These are phyloP conservation scores for Xenentodon cancila DNA, from an alignment of 2,797 vertebrate genomes.

Conservation along the genomic window DNA sequence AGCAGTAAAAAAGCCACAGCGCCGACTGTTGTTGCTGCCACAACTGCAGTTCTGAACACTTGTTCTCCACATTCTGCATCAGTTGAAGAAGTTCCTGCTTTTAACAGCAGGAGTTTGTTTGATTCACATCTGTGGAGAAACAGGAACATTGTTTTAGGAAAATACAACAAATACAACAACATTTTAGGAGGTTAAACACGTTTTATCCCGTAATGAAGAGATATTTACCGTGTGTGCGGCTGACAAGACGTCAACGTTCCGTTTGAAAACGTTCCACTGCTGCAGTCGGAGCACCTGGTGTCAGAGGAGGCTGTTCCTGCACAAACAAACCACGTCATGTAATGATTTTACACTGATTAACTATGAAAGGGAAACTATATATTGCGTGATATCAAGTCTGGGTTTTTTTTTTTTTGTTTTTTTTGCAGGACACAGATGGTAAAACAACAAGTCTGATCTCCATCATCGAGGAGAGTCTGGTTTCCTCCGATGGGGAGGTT, in stretches of 20 bases:
- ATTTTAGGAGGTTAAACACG: too few relatives aligned
- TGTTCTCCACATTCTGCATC: constrained; percentile 3
- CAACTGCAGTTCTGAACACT: not conserved
- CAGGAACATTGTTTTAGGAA: not conserved
- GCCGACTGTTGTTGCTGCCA: too few relatives aligned
- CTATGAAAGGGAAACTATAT: too few relatives aligned
- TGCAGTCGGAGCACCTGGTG: constrained; percentile 51
- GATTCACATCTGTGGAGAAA: constrained; percentile 51
- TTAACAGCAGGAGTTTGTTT: not conserved
- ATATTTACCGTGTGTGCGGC: constrained; percentile 60
- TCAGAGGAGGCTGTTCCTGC: constrained; percentile 42
- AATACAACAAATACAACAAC: too few relatives aligned
- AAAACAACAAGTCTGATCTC: too few relatives aligned
- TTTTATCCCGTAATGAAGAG: too few relatives aligned
- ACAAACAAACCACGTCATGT: not conserved
- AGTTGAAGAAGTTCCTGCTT: constrained; percentile 24
- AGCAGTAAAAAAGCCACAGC: too few relatives aligned
- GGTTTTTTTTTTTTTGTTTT: too few relatives aligned
- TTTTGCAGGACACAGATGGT: too few relatives aligned
- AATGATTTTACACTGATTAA: not conserved
- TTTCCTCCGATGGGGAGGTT: too few relatives aligned
- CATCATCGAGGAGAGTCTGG: too few relatives aligned
- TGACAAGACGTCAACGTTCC: constrained; percentile 45
- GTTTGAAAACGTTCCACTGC: constrained; percentile 50
- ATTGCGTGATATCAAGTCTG: too few relatives aligned